Base-by-base conservation (phyloP, 2,888 invertebrate genomes). In the Odontocerum albicorne region DNA sequence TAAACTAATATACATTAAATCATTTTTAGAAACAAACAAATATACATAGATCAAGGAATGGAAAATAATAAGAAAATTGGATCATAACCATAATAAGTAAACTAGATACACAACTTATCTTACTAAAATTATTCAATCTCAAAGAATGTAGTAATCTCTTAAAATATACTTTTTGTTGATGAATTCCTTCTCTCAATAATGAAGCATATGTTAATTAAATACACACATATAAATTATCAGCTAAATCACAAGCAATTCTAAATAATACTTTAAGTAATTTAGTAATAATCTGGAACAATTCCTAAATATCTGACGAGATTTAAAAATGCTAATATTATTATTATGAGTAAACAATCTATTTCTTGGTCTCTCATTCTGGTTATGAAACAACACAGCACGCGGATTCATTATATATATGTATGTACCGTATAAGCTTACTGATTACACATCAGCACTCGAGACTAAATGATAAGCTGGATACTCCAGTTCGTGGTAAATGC, bases 181-280 rank as follows among this genome's bases (percentile, higher is more conserved):
- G 27, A 27, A 27, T 27, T 27, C 10, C 27, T 27, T 7, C 27
- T n/a, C n/a, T 27, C 10, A 10, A 27, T 27, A 27, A 27, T 27
- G 27, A 27, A n/a, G 4, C 27, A 27, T 27, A 27, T 10, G 10
- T 27, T 27, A 27, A 27, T 4, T 27, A 27, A 27, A 27, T 27
- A 27, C n/a, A n/a, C n/a, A n/a, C n/a, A n/a, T 27, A 27, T 7
- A 57, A 38, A 43, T 53, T 56, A 59, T 20, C 38, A 44, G 53
- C 55, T 59, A 59, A 59, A 59, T 59, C 59, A 59, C 55, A 59
- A 33, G 36, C 47, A 15, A 59, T 59, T 36, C 49, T 52, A 42
- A 22, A 36, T 27, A n/a, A n/a, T n/a, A 27, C 10, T 27, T 10
- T 10, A 10, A 4, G 10, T 10, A 27, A 27, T 27, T 27, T 27